phyloP scores from a whole-genome alignment of 2,113 vertebrate genomes.

The Hyaena hyaena region DNA sequence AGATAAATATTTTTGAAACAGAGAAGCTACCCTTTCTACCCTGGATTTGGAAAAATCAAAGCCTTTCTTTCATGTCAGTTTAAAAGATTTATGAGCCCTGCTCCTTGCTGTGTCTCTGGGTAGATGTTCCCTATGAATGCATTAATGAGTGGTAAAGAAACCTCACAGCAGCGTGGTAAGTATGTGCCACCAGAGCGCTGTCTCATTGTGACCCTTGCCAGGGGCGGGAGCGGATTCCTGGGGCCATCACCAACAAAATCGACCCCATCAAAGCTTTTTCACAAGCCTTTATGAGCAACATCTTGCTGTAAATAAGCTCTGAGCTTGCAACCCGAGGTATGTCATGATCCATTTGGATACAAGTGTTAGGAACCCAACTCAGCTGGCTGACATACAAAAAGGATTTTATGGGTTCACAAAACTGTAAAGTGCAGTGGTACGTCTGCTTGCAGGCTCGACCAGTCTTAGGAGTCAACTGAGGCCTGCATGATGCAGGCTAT shows the following conservation, averaged over 20 bases:
- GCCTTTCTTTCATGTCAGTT: slow-evolving; percentile 69
- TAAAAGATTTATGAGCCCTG: slow-evolving; percentile 73
- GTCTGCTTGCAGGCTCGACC: background rate
- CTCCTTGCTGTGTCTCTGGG: slow-evolving; percentile 66
- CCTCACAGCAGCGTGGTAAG: background rate
- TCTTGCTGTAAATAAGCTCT: background rate
- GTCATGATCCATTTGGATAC: background rate
- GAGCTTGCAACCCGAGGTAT: background rate
- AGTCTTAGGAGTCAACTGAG: background rate
- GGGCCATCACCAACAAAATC: background rate
- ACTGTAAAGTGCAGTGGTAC: fast-evolving
- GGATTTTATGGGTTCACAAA: background rate
- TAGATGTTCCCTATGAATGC: slow-evolving; percentile 17
- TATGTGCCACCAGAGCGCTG: background rate
- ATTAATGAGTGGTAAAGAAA: slow-evolving; percentile 37
- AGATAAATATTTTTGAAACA: slow-evolving; percentile 77
- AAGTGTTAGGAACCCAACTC: slow-evolving; percentile 11
- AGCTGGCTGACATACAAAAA: background rate
- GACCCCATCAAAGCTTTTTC: background rate
- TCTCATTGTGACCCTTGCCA: background rate
- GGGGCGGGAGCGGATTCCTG: background rate
- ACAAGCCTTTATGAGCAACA: background rate
- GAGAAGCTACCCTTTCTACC: slow-evolving; percentile 58
- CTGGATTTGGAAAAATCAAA: slow-evolving; percentile 76
- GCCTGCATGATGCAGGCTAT: background rate